Evolutionary conservation across 2,113 vertebrate species (phyloP).

Genomic region (Halichoeres trimaculatus): DNA sequence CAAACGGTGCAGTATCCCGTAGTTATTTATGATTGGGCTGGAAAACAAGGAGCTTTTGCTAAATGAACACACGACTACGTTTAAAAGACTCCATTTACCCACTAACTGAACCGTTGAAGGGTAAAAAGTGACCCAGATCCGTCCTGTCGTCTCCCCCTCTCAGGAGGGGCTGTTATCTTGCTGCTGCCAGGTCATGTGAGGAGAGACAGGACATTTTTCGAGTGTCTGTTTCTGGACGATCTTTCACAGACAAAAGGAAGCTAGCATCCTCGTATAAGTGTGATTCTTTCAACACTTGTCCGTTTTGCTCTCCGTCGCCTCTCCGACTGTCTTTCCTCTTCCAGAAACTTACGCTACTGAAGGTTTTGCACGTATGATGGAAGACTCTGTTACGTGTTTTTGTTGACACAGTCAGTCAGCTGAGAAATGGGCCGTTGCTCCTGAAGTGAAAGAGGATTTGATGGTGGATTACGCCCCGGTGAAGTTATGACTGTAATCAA

Average conservation of each 20-base stretch:
- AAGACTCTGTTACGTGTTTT: constrained; percentile 40
- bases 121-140: constrained; percentile 78
- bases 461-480: constrained; percentile 51
- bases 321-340: no score
- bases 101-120: constrained; percentile 59
- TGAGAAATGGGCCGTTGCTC: constrained; percentile 42
- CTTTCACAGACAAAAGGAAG: constrained; percentile 6
- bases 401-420: constrained; percentile 48
- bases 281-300: not conserved
- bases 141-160: constrained; percentile 31
- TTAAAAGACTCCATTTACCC: constrained; percentile 45
- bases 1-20: constrained; percentile 11
- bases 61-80: constrained; percentile 44
- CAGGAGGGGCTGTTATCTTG: constrained; percentile 18
- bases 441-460: constrained; percentile 57
- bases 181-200: constrained; percentile 66
- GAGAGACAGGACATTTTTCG: constrained; percentile 43
- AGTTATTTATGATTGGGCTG: constrained; percentile 22
- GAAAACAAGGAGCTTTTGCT: constrained; percentile 3
- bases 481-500: constrained; percentile 71
- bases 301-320: no score
- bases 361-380: constrained; percentile 2
- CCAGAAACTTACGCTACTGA: constrained; percentile 1
- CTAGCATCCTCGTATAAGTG: constrained; percentile 2
- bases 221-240: constrained; percentile 27